Evolutionary conservation across 1,140 invertebrate species (phyloP), one percentile per base, ranked within the genome.

Genomic region (Phymorhynchus buccinoides): DNA sequence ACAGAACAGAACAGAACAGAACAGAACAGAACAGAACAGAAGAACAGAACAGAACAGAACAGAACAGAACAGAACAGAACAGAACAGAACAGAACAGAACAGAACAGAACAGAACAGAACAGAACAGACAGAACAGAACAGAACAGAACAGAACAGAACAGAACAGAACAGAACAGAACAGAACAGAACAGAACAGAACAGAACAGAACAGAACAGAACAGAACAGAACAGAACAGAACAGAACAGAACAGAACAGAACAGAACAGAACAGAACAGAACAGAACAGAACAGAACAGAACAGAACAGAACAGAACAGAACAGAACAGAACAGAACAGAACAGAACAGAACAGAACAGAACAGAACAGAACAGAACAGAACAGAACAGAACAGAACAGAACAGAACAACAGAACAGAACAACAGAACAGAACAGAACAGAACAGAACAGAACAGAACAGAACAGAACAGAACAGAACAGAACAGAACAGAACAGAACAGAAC

Each of bases 221-320:
- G 44, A 48, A 18, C 44, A 48, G 44, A 48, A 18, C 44, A 48
- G 44, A 48, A 48, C 44, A 48, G 44, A 48, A 48, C 18, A 48
- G 44, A 48, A 18, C 78, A 80, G 41, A 37, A 42, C 78, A 80
- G 41, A 42, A 35, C 78, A 80, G 41, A 80, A 12, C n/a, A 80
- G 37, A 73, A 37, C 30, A 84, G 42, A 39, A 35, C 37, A 56
- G 30, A 44, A 42, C 83, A 37, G 71, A 78, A 22, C 78, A 80
- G 41, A 80, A n/a, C 78, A 80, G 41, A 80, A 35, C 78, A 80
- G 32, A 48, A 44, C n/a, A 30, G 41, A 44, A 42, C 32, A 35
- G 41, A 80, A 35, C n/a, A 35, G 41, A 37, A 35, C 32, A 35
- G 41, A 80, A 80, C 32, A 35, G 41, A 44, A n/a, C 32, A 35